Evolutionary conservation across 53 echinoderm and acorn worm genomes (phyloP).

Genomic region (Arbacia lixula): DNA sequence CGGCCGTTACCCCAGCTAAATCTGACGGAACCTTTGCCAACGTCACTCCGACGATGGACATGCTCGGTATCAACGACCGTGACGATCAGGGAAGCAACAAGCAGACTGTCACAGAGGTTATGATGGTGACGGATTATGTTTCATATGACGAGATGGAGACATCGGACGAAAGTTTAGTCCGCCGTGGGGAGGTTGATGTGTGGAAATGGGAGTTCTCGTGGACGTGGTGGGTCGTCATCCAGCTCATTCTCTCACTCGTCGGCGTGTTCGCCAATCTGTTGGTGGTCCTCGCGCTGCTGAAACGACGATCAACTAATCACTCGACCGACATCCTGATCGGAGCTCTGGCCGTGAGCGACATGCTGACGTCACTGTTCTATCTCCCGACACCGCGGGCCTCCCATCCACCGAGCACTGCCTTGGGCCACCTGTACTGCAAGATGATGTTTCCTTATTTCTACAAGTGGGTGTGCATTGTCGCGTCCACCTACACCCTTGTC

Average conservation of each 20-base stretch:
- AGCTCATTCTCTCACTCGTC: background rate
- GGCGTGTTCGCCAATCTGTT: slow-evolving; percentile 18
- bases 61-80: no score
- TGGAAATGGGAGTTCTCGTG: slow-evolving; percentile 21
- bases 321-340: slow-evolving; percentile 27
- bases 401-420: background rate
- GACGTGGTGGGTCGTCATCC: slow-evolving; percentile 4
- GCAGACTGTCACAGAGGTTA: no score
- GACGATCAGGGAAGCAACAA: no score
- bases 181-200: no score
- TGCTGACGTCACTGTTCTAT: slow-evolving; percentile 25
- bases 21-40: no score
- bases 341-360: slow-evolving; percentile 9
- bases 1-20: no score
- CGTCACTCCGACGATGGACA: no score
- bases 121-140: no score
- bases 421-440: background rate
- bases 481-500: slow-evolving; percentile 16
- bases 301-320: background rate
- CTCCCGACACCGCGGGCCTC: slow-evolving; percentile 11
- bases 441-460: background rate
- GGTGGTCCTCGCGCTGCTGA: background rate
- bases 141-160: no score
- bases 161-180: no score
- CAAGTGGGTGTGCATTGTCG: slow-evolving; percentile 13